Percentiles rank a stretch among this genome's conserved stretches.
Evolutionary conservation across 2,888 invertebrate species (phyloP).

Genomic region (Trichacis sp.): DNA sequence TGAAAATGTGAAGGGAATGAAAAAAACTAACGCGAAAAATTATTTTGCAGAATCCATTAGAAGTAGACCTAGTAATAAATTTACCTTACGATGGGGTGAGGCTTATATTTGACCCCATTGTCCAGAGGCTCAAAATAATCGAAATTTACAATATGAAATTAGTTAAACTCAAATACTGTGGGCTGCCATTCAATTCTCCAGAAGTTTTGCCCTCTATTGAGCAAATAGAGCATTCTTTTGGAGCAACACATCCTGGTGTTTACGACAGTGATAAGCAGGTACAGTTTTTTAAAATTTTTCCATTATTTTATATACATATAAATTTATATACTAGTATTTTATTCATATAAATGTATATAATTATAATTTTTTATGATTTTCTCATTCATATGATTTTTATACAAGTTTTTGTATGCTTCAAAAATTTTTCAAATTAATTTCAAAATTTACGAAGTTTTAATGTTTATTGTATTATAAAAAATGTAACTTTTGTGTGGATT

Average conservation of each 20-base stretch:
- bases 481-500: too few relatives aligned
- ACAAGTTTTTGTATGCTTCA: too few relatives aligned
- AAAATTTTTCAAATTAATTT: too few relatives aligned
- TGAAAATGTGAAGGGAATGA: background rate
- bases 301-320: too few relatives aligned
- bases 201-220: conserved; percentile 96
- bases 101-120: conserved; percentile 95
- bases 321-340: too few relatives aligned
- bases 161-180: conserved; percentile 96
- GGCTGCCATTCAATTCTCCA: conserved; percentile 89
- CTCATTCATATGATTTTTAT: too few relatives aligned
- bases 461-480: too few relatives aligned
- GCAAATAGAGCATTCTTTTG: conserved; percentile 98
- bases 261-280: conserved; percentile 94
- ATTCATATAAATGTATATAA: too few relatives aligned
- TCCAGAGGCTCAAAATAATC: conserved; percentile 95
- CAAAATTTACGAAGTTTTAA: too few relatives aligned
- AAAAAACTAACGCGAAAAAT: conserved; percentile 9
- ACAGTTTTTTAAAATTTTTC: too few relatives aligned
- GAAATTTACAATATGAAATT: conserved; percentile 98
- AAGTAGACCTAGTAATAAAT: conserved; percentile 95
- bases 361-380: too few relatives aligned
- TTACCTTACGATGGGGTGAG: conserved; percentile 96
- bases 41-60: conserved; percentile 87
- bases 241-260: conserved; percentile 98